phyloP scores from a whole-genome alignment of 2,797 vertebrate genomes.

The Rallus crepitans region DNA sequence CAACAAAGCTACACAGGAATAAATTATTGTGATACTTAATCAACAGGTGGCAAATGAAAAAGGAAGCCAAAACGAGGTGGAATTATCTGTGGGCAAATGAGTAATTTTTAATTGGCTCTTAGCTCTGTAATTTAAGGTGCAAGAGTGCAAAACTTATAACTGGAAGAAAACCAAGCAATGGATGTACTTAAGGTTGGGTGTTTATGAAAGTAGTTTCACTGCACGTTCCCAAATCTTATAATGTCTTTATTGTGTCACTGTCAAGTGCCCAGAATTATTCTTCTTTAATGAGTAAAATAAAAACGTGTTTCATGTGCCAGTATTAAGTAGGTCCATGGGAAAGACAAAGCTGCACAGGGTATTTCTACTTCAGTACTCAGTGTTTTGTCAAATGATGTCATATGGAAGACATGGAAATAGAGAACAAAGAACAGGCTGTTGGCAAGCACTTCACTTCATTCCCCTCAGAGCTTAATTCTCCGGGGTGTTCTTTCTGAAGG shows the following conservation, averaged over 20 bases:
- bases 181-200: background rate
- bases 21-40: background rate
- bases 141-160: background rate
- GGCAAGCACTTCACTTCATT: background rate
- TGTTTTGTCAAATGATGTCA: background rate
- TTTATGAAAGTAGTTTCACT: conserved; percentile 2
- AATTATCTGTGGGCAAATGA: background rate
- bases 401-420: background rate
- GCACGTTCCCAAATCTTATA: conserved; percentile 23
- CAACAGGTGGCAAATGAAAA: background rate
- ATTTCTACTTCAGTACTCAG: background rate
- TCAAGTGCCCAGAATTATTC: conserved; percentile 33
- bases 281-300: conserved; percentile 54
- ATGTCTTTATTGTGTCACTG: conserved; percentile 17
- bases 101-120: background rate
- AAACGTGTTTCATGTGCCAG: background rate
- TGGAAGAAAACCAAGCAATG: conserved; percentile 11
- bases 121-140: background rate
- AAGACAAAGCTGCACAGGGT: background rate
- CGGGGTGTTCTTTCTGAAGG: background rate
- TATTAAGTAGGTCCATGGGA: background rate
- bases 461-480: background rate
- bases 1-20: background rate
- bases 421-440: background rate
- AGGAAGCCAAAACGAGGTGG: background rate